A percentile compares a stretch with the other conserved stretches of the same genome.
Conservation (phyloP, 1,140 invertebrate species). For the Drosophila micromelanica region DNA sequence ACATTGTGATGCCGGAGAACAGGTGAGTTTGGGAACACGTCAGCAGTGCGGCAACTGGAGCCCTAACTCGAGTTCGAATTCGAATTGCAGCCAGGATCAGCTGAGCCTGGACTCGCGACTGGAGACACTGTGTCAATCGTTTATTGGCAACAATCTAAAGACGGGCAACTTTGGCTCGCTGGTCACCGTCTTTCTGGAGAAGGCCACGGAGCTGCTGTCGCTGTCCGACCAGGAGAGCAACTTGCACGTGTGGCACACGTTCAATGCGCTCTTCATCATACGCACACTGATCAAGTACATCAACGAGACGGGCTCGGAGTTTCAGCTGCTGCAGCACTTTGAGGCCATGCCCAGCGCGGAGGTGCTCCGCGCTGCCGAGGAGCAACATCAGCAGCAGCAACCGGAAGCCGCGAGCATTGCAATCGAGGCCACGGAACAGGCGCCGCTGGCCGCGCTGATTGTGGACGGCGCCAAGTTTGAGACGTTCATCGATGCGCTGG, state of each 20-base stretch:
- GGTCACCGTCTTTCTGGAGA: slow-evolving; percentile 92
- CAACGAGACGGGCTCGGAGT: slow-evolving; percentile 91
- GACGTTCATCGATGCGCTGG: slow-evolving; percentile 81
- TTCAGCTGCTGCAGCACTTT: slow-evolving; percentile 90
- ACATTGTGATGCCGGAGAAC: slow-evolving; percentile 91
- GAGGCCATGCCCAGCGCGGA: slow-evolving; percentile 86
- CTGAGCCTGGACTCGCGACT: slow-evolving; percentile 92
- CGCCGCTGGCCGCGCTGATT: slow-evolving; percentile 51
- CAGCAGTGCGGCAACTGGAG: slow-evolving; percentile 5
- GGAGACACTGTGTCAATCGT: slow-evolving; percentile 89
- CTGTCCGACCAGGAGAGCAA: slow-evolving; percentile 94
- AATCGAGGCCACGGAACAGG: slow-evolving; percentile 73
- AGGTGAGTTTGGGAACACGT: slow-evolving; percentile 86
- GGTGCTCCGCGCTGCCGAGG: slow-evolving; percentile 53
- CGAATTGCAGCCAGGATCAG: slow-evolving; percentile 90
- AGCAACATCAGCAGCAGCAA: slow-evolving; percentile 43
- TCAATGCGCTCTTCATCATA: slow-evolving; percentile 96
- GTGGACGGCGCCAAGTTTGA: slow-evolving; percentile 82
- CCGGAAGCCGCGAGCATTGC: slow-evolving; percentile 58
- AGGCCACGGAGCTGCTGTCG: slow-evolving; percentile 91
- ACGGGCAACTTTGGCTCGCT: slow-evolving; percentile 95
- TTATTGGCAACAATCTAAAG: slow-evolving; percentile 91
- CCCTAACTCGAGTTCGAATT: no score
- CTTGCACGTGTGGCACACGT: slow-evolving; percentile 97
- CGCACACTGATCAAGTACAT: slow-evolving; percentile 95